Percentiles rank a stretch among this genome's conserved stretches.
Conservation (phyloP, 2,113 vertebrate genomes). For the Gobius niger region DNA sequence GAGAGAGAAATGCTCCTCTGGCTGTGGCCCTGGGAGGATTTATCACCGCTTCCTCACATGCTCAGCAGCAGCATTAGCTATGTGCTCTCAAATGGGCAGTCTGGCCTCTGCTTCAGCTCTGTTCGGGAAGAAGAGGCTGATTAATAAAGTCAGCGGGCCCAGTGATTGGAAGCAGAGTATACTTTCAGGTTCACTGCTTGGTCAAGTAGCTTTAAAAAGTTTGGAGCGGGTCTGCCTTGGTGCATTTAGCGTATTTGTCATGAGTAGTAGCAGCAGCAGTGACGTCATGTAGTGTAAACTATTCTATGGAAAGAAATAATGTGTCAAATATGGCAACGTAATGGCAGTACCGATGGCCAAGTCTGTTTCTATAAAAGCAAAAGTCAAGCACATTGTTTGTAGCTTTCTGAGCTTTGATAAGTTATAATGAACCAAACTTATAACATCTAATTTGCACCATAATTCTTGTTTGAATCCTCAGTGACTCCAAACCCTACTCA, state of each 20-base stretch:
- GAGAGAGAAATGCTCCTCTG: slow-evolving; percentile 52
- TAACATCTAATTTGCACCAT: no score
- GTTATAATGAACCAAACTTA: no score
- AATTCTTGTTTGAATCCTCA: neutral
- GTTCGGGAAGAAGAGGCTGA: slow-evolving; percentile 41
- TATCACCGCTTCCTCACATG: slow-evolving; percentile 30
- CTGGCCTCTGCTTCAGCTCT: slow-evolving; percentile 20
- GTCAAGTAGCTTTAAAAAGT: slow-evolving; percentile 19
- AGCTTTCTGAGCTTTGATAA: no score
- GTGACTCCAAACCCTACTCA: neutral
- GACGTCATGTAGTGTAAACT: neutral
- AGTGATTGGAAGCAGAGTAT: slow-evolving; percentile 18
- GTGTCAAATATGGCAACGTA: no score
- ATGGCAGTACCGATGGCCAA: no score
- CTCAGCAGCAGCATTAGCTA: slow-evolving; percentile 12
- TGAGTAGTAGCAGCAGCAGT: neutral
- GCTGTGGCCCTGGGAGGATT: slow-evolving; percentile 48
- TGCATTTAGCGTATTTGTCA: neutral
- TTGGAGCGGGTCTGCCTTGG: neutral
- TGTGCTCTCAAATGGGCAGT: slow-evolving; percentile 31
- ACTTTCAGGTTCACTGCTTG: slow-evolving; percentile 39
- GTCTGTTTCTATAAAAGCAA: no score
- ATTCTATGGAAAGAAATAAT: no score
- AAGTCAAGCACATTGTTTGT: no score
- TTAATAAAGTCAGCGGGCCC: slow-evolving; percentile 23